Conservation (phyloP, 2,888 invertebrate genomes). For the Sinhomidia bicolor region DNA sequence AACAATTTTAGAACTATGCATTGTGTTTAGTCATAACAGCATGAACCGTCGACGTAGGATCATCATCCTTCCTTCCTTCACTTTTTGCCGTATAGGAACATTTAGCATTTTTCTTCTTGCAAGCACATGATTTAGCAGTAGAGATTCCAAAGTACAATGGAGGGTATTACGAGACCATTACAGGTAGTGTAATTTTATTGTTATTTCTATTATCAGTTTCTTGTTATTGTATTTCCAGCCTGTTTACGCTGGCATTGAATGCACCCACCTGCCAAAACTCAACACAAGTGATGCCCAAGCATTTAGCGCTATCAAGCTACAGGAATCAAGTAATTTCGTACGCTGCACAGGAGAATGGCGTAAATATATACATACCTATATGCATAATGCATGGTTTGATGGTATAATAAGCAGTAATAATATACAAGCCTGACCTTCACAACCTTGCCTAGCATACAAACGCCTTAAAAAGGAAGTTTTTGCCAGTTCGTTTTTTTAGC, state of each 20-base stretch:
- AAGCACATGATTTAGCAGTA: neutral
- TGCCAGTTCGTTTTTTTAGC: neutral
- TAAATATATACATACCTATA: neutral
- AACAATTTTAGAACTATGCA: conserved; percentile 25
- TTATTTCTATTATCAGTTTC: conserved; percentile 13
- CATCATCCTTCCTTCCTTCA: neutral
- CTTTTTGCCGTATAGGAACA: neutral
- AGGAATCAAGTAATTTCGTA: neutral
- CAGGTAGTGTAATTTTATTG: neutral
- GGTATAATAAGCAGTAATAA: neutral
- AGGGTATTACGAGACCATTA: neutral
- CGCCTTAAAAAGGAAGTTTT: neutral
- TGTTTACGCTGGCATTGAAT: conserved; percentile 62
- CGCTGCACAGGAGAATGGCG: neutral
- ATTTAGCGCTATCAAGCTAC: neutral
- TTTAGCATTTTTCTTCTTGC: neutral
- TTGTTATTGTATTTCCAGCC: conserved; percentile 60
- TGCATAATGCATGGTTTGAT: neutral
- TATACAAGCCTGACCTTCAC: conserved; percentile 56
- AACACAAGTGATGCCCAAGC: neutral
- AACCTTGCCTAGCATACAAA: neutral
- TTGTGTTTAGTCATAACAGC: conserved; percentile 34
- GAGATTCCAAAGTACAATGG: neutral
- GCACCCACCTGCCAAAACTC: conserved; percentile 8
- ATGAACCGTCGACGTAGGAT: neutral